phyloP scores from a whole-genome alignment of 2,888 invertebrate species.

The Encarsia formosa region DNA sequence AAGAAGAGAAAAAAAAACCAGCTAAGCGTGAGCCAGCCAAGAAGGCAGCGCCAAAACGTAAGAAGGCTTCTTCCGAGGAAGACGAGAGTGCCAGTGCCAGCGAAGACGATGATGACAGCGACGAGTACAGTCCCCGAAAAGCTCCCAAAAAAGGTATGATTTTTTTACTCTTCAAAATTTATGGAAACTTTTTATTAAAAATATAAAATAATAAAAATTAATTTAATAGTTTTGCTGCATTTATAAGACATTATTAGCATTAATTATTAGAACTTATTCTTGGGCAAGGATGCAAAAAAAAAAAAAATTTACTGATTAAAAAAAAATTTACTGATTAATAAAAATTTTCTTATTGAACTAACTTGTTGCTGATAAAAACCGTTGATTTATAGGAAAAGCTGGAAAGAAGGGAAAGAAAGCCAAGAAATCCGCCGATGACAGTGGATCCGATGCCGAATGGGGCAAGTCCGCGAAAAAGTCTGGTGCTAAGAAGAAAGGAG shows the following conservation, averaged over 20 bases:
- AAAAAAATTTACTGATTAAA: too few relatives aligned
- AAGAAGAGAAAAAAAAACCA: slow-evolving; percentile 58
- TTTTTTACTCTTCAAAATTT: too few relatives aligned
- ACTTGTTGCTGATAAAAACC: too few relatives aligned
- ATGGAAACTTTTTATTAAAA: too few relatives aligned
- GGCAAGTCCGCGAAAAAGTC: slow-evolving; percentile 54
- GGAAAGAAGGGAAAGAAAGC: slow-evolving; percentile 50
- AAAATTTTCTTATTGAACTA: too few relatives aligned
- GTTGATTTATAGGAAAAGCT: slow-evolving; percentile 47
- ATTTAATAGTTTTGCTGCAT: too few relatives aligned
- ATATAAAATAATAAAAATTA: too few relatives aligned
- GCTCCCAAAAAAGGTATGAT: slow-evolving; percentile 20
- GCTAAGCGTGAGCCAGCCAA: slow-evolving; percentile 57
- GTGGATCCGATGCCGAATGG: slow-evolving; percentile 68
- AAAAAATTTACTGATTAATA: too few relatives aligned
- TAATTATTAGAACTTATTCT: too few relatives aligned
- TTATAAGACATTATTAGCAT: too few relatives aligned
- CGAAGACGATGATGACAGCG: slow-evolving; percentile 56
- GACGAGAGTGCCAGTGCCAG: slow-evolving; percentile 56
- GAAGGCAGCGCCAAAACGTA: slow-evolving; percentile 53
- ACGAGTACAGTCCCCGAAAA: slow-evolving; percentile 61
- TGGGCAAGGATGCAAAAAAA: too few relatives aligned
- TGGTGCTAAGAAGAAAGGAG: slow-evolving; percentile 56
- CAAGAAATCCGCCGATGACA: slow-evolving; percentile 60
- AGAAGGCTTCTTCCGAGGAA: slow-evolving; percentile 54